phyloP scores from a whole-genome alignment of 2,888 invertebrate genomes.

The Drosophila multiciliata region DNA sequence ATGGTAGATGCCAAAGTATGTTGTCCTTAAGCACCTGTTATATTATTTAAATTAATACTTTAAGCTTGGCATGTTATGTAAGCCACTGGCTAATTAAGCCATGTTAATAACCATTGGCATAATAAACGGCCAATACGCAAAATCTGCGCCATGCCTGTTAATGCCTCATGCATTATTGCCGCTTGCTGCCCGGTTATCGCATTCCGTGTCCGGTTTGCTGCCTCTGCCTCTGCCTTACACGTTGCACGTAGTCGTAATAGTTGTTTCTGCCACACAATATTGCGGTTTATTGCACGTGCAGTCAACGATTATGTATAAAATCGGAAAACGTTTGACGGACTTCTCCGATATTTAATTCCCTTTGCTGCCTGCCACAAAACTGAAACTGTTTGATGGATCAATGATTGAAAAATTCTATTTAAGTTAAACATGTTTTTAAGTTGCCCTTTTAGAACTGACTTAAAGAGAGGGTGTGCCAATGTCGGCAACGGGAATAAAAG shows the following conservation, averaged over 20 bases:
- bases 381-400: background rate
- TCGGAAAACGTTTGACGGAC: constrained; percentile 49
- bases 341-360: constrained; percentile 54
- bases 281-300: constrained; percentile 70
- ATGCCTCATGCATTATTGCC: constrained; percentile 65
- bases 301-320: constrained; percentile 57
- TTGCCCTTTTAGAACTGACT: too few relatives aligned
- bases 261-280: constrained; percentile 56
- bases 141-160: constrained; percentile 60
- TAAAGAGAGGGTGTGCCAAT: background rate
- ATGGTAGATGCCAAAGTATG: background rate
- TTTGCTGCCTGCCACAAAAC: background rate
- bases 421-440: background rate
- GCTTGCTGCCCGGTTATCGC: constrained; percentile 28
- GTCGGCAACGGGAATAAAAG: too few relatives aligned
- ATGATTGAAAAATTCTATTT: background rate
- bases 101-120: constrained; percentile 64
- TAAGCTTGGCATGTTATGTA: constrained; percentile 55
- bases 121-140: constrained; percentile 21
- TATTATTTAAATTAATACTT: constrained; percentile 34
- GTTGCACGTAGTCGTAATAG: constrained; percentile 41
- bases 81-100: constrained; percentile 74
- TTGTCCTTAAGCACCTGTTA: background rate
- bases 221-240: constrained; percentile 18
- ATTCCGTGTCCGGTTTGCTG: constrained; percentile 20